These are phyloP conservation scores for Pantherophis guttatus DNA, from an alignment of 2,113 vertebrate genomes.

Conservation along the genomic window DNA sequence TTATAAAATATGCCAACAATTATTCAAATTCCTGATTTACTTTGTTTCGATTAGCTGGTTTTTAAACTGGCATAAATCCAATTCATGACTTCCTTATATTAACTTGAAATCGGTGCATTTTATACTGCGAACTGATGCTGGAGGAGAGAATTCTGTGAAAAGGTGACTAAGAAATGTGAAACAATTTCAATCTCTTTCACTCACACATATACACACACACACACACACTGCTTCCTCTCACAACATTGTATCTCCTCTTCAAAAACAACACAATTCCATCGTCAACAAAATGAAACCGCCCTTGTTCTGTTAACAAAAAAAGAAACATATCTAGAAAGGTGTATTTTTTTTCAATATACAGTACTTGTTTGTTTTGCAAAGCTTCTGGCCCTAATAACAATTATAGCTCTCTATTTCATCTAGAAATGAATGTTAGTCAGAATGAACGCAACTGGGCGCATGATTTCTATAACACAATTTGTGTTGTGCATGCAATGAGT, in stretches of 20 bases:
- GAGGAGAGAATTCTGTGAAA: not conserved
- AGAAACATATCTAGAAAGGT: not conserved
- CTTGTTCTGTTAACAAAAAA: not conserved
- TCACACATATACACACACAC: not conserved
- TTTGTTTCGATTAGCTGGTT: not conserved
- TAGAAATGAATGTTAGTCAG: not conserved
- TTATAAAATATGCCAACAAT: not conserved
- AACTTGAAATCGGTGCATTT: not conserved
- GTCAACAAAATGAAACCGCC: not conserved
- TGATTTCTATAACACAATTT: not conserved
- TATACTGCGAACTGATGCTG: not conserved
- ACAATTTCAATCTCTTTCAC: not conserved
- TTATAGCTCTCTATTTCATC: not conserved
- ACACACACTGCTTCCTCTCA: not conserved
- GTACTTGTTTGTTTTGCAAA: not conserved
- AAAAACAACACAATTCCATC: not conserved
- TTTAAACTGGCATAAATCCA: not conserved
- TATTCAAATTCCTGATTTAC: not conserved
- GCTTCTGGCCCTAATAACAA: not conserved
- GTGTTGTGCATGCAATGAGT: not conserved
- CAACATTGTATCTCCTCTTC: not conserved
- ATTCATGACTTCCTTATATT: not conserved
- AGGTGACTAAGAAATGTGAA: not conserved
- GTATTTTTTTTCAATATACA: not conserved
- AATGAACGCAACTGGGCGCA: not conserved